Evolutionary conservation across 2,888 invertebrate species (phyloP), one percentile per base, ranked within the genome.

Genomic region (Empis livida): DNA sequence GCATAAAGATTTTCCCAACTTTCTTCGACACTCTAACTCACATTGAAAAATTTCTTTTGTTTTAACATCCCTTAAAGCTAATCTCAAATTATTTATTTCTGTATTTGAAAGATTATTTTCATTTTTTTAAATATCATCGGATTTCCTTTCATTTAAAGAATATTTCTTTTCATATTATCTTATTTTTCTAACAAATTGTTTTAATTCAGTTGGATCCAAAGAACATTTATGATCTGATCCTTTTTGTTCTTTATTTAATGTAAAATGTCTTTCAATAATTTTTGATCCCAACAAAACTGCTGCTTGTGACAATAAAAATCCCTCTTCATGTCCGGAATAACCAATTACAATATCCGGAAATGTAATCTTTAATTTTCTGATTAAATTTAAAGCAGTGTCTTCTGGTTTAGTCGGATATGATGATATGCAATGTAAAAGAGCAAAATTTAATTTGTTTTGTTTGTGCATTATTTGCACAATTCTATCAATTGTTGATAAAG

Each of bases 211-310:
- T 0, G 85, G 84, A 30, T 78, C 76, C 35, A 89, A 67, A 1
- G 89, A 88, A 61, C 83, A 82, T 44, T 72, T 71, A 63, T 89
- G 89, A 65, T 89, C 89, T 0, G 82, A 83, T 2, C 89, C 89
- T 65, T 85, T 87, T 71, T 78, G 77, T 3, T 60, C 63, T 61
- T 82, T 84, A 62, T 86, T 79, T 46, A 88, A 62, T 0, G 89
- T 89, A 55, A 89, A 77, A 61, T 89, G 89, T 50, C 86, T 77
- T 65, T 89, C 89, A 53, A 89, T 69, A 30, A 88, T 63, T 50
- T 82, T 83, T 43, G 87, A 85, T 43, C 89, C 89, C 46, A 82
- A 62, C 41, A 85, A 78, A 10, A 85, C 80, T 3, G 88, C 84
- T 13, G 79, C 84, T 44, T 82, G 61, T 3, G 79, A 77, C 14